Evolutionary conservation across 2,888 invertebrate genomes (phyloP), one percentile per base, ranked within the genome.

Genomic region (Drosophila macrospina): DNA sequence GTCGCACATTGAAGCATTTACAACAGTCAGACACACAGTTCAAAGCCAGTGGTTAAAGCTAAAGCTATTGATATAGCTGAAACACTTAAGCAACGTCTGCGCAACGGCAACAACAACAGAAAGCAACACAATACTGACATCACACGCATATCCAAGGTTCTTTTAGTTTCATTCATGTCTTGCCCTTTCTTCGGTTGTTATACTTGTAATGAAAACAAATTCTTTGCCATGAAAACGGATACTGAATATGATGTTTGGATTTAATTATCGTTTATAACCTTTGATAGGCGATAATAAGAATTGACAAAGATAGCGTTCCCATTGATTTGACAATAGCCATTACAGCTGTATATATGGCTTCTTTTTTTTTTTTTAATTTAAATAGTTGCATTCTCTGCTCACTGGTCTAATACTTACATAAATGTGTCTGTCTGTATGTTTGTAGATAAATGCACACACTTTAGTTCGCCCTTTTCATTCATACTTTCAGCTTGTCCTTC

Each of bases 81-180:
- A 67, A 55, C 63, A 75, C 52, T 63, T 73, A 54, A 45, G 34
- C 13, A 28, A 28, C 32, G 66, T 62, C 69, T 73, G 57, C 69
- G 74, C 59, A 68, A 56, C 45, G 26, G 37, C 45, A 56, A 59
- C 56, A 67, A 55, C 30, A 70, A 72, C 15, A 72, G 11, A 30
- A 15, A 37, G 7, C 36, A 34, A 30, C 7, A 34, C n/a, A 34
- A 36, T 2, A 16, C 28, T 20, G 2, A 20, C 20, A 20, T 20
- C 24, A 13, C 11, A 54, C 39, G 52, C 24, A 30, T 32, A 48
- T 39, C 39, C 86, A 82, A 79, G 64, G 70, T 62, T 79, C 59
- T 70, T 69, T 45, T 71, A 70, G 70, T 87, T 83, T 83, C 88
- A 87, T 87, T 87, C 86, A 83, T 86, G 66, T 55, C 69, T 66